phyloP scores from a whole-genome alignment of 2,113 vertebrate genomes.

The Isurus oxyrinchus region DNA sequence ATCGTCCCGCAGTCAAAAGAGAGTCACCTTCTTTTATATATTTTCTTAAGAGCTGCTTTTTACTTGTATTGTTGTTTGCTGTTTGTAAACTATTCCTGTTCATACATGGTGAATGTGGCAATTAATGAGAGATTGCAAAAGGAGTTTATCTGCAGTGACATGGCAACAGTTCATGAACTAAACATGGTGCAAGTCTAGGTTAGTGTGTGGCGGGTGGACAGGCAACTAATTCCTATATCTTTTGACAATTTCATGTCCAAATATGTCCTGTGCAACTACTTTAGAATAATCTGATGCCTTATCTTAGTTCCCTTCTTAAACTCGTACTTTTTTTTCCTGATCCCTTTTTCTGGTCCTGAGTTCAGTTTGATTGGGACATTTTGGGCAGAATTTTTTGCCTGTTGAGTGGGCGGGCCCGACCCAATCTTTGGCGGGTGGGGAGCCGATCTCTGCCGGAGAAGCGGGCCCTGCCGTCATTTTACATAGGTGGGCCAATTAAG shows the following conservation, averaged over 20 bases:
- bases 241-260: not conserved
- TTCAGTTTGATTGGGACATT: not conserved
- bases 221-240: not conserved
- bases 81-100: not conserved
- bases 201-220: not conserved
- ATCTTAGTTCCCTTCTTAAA: not conserved
- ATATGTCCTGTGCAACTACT: not conserved
- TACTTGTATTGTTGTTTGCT: not conserved
- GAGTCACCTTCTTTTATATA: not conserved
- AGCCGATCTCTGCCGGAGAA: too few relatives aligned
- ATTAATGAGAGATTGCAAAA: not conserved
- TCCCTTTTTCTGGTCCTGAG: not conserved
- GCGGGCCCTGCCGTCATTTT: too few relatives aligned
- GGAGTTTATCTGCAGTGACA: not conserved
- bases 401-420: too few relatives aligned
- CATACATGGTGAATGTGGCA: not conserved
- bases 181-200: not conserved
- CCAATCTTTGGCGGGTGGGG: too few relatives aligned
- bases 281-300: not conserved
- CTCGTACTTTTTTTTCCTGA: not conserved
- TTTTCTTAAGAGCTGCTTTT: not conserved
- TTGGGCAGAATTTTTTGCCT: not conserved
- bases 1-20: not conserved
- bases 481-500: too few relatives aligned
- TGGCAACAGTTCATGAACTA: not conserved